Base-by-base conservation (phyloP, 2,113 vertebrate species). In the Uropsilus gracilis region DNA sequence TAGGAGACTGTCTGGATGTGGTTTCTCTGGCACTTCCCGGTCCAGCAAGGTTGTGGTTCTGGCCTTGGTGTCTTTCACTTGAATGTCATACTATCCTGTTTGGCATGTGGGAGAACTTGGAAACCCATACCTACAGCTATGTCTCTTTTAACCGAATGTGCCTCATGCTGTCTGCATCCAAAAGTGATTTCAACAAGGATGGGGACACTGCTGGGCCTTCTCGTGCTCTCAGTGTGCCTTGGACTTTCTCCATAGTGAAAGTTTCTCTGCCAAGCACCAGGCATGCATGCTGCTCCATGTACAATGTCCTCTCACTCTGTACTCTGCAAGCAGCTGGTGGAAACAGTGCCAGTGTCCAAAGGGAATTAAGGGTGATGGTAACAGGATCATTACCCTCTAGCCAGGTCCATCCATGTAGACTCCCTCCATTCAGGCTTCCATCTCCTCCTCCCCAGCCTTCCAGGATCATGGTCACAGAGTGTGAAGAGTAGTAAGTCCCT, bases 401-500 rank as follows among this genome's bases (percentile, higher is more conserved):
- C 20, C 34, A 17, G 20, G 34, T 22, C 22, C 34, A 39, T 69
- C 66, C 22, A 55, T 53, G 16, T 17, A 53, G 20, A 55, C 17
- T 4, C 37, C 3, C 30, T 37, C 32, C 3, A 46, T 55, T 17
- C 7, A 42, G 57, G 26, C 39, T 91, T 30, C 53, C 8, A 3
- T 64, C 37, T 75, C 30, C 26, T 89, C 7, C n/a, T 8, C 11
- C 22, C 57, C 20, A 11, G 12, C 17, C 22, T 16, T 42, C 6
- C 46, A 0, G 2, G n/a, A 16, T 50, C 2, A 8, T 9, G 6
- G 28, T 59, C 17, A n/a, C 11, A 1, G 28, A 14, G 8, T 18
- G 32, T 44, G 37, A 89, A 57, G 44, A 44, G 5, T 5, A 34
- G 20, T 13, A 44, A 12, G 3, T n/a, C 28, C 57, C 28, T 59